These are phyloP conservation scores for Ictalurus punctatus DNA, from an alignment of 2,113 vertebrate genomes.

Conservation along the genomic window DNA sequence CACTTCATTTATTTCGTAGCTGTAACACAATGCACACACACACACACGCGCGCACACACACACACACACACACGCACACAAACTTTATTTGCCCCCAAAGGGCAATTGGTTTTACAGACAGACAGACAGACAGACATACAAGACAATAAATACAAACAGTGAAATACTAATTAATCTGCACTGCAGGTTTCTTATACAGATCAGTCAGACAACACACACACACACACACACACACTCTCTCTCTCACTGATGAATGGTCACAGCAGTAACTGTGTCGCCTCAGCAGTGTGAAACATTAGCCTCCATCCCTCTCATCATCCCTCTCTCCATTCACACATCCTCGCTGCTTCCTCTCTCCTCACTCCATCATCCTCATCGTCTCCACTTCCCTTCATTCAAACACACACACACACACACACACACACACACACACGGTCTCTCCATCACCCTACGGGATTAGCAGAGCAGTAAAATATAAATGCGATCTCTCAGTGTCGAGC, in stretches of 20 bases:
- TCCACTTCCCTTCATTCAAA: background rate
- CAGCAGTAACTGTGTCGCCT: background rate
- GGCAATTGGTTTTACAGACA: too few relatives aligned
- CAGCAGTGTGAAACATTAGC: background rate
- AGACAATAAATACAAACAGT: too few relatives aligned
- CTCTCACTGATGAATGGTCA: background rate
- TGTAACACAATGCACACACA: background rate
- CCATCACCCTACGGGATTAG: too few relatives aligned
- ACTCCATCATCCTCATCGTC: background rate
- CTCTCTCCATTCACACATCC: background rate
- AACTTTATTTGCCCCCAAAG: too few relatives aligned
- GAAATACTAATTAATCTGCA: too few relatives aligned
- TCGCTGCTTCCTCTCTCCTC: background rate
- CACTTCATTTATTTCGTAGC: background rate
- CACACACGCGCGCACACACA: background rate
- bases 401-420: background rate
- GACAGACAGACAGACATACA: too few relatives aligned
- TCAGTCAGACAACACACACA: background rate
- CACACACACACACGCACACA: background rate
- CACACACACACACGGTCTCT: too few relatives aligned
- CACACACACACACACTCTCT: background rate
- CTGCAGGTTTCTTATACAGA: too few relatives aligned
- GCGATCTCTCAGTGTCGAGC: too few relatives aligned
- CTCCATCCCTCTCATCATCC: background rate
- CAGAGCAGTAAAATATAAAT: too few relatives aligned